Evolutionary conservation across 1,140 invertebrate genomes (phyloP).

Genomic region (Psix sp.): DNA sequence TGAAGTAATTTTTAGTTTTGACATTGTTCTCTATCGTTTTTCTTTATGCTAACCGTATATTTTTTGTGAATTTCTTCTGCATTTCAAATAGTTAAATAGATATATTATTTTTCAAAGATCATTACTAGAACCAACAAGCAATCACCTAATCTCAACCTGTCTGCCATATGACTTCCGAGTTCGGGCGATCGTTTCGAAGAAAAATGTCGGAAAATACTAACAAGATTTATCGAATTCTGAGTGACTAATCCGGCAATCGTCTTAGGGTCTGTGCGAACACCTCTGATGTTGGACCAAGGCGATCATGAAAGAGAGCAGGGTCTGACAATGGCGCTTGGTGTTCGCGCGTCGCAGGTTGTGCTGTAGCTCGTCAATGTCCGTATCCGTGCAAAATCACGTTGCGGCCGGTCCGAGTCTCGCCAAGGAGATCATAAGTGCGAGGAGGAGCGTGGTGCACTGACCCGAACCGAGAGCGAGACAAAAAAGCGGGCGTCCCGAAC

Average conservation of each 20-base stretch:
- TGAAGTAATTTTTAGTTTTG: too few relatives aligned
- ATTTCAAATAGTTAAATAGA: too few relatives aligned
- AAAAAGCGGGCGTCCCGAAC: constrained; percentile 57
- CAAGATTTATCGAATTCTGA: constrained; percentile 11
- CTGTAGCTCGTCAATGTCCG: constrained; percentile 32
- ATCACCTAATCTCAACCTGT: too few relatives aligned
- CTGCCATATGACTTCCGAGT: too few relatives aligned
- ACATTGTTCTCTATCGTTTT: too few relatives aligned
- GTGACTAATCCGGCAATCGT: constrained; percentile 20
- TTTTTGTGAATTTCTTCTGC: too few relatives aligned
- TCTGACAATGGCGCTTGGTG: not conserved
- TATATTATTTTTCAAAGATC: too few relatives aligned
- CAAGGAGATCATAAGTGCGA: constrained; percentile 57
- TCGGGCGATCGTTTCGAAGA: not conserved
- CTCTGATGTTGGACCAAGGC: not conserved
- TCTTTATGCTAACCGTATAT: too few relatives aligned
- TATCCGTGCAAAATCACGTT: constrained; percentile 56
- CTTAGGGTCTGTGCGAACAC: constrained; percentile 12
- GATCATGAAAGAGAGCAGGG: not conserved
- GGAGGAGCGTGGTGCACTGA: constrained; percentile 55
- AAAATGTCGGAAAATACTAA: constrained; percentile 2
- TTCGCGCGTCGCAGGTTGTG: constrained; percentile 27
- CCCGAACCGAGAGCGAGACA: constrained; percentile 56
- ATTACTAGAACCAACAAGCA: too few relatives aligned
- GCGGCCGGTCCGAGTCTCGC: constrained; percentile 40